Base-by-base conservation (phyloP, 2,797 vertebrate genomes). In the Syndactyla subalaris region DNA sequence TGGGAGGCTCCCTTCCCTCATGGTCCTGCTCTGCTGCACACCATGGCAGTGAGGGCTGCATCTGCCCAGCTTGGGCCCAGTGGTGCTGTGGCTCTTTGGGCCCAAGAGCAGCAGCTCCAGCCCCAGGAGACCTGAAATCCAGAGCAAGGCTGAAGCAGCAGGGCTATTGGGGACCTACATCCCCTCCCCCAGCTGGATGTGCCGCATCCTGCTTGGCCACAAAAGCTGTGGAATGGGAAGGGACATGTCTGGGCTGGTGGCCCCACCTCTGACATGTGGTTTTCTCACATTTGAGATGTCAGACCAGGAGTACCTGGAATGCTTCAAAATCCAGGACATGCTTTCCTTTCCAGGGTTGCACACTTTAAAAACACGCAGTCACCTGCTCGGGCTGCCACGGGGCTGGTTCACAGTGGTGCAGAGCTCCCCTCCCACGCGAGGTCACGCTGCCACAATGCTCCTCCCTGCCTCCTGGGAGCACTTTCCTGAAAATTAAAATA, bases 201-300 rank as follows among this genome's bases (percentile, higher is more conserved):
- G 32, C 49, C 2, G 0, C 1, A 15, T 14, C 45, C 51, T 3
- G 11, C 78, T n/a, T 0, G n/a, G 18, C 62, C 1, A 0, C 6
- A 6, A 74, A 13, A 27, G 26, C 63, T 49, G 26, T 0, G 26
- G 34, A 3, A 3, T 5, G 2, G 19, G 22, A 41, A 32, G 34
- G 12, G 23, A 27, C 46, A 43, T 6, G 23, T 36, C 26, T 0
- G 0, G 6, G 3, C 79, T 17, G 49, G 14, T 2, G 12, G n/a
- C 29, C 21, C 39, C 14, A 29, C 41, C 52, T 77, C 80, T 15
- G 7, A 36, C 51, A 46, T 14, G 21, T 9, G 39, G 9, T n/a
- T 43, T 61, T 51, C 11, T 5, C 54, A 7, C 1, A 2, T 19
- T 66, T 2, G 0, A 20, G 48, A 34, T 0, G 2, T 12, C 17